Conservation (phyloP, 2,113 vertebrate genomes). For the Mohoua ochrocephala region DNA sequence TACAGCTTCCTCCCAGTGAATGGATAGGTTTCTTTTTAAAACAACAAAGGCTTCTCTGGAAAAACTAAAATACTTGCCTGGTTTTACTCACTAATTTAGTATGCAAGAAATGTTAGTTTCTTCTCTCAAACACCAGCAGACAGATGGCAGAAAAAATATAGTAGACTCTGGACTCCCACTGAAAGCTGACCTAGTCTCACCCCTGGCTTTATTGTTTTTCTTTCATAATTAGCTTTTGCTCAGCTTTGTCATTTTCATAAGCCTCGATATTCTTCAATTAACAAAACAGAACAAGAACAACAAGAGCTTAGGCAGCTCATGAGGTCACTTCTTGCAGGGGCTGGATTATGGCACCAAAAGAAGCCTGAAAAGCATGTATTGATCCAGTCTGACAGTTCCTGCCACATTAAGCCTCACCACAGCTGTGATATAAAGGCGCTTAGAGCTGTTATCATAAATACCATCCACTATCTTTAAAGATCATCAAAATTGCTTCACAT, state of each 20-base stretch:
- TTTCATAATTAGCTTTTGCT: conserved; percentile 82
- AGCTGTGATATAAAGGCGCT: conserved; percentile 85
- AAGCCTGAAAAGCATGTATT: conserved; percentile 84
- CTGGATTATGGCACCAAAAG: conserved; percentile 87
- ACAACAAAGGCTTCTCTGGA: not conserved
- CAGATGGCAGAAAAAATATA: conserved; percentile 31
- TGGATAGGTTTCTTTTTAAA: not conserved
- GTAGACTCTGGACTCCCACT: conserved; percentile 1
- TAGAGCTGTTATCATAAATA: conserved; percentile 85
- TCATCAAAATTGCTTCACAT: conserved; percentile 80
- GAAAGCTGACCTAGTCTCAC: conserved; percentile 64
- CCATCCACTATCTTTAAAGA: conserved; percentile 86
- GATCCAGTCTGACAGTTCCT: conserved; percentile 87
- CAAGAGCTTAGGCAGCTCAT: conserved; percentile 82
- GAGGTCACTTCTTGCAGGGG: conserved; percentile 85
- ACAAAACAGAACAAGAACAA: conserved; percentile 77
- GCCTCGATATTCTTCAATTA: conserved; percentile 76
- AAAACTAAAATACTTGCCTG: not conserved
- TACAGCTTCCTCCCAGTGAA: not conserved
- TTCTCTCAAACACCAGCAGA: conserved; percentile 22
- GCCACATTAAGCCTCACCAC: conserved; percentile 83
- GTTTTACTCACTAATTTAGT: not conserved
- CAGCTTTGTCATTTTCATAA: conserved; percentile 78
- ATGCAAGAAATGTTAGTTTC: conserved; percentile 19
- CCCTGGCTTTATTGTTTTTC: conserved; percentile 61